A percentile compares a stretch with the other conserved stretches of the same genome.
phyloP scores from a whole-genome alignment of 1,140 invertebrate genomes.

The silkworm (Bombyx mori) region ASM3026992v2 NC_085109.1:10229001-10229500 shows the following conservation, averaged over 20 bases:
- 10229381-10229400: no score
- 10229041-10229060: conserved; percentile 66
- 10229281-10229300: conserved; percentile 12
- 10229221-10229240: conserved; percentile 39
- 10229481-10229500: no score
- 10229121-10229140: conserved; percentile 70
- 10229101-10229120: conserved; percentile 69
- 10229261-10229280: conserved; percentile 42
- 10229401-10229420: no score
- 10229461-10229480: no score
- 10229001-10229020: conserved; percentile 61
- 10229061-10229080: conserved; percentile 57
- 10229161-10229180: conserved; percentile 30
- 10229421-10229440: no score
- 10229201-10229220: conserved; percentile 56
- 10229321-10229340: no score
- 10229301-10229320: no score
- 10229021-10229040: conserved; percentile 56
- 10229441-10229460: no score
- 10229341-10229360: no score
- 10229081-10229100: conserved; percentile 55
- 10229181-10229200: conserved; percentile 60
- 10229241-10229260: conserved; percentile 8
- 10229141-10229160: conserved; percentile 67
- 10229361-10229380: no score